Evolutionary conservation across 2,888 invertebrate genomes (phyloP).

Genomic region (Luperina testacea): DNA sequence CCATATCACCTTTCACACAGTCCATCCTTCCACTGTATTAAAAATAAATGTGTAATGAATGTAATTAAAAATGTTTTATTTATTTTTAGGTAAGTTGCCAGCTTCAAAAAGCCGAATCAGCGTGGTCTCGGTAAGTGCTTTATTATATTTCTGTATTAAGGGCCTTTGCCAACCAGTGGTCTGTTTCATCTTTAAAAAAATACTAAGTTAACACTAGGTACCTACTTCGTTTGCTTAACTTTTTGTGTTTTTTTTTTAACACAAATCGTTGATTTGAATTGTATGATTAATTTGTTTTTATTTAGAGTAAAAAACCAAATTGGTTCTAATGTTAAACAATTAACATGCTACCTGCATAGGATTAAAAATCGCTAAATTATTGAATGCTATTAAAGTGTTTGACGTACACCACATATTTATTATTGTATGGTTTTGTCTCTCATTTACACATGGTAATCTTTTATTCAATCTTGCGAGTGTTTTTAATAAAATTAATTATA

Average conservation of each 20-base stretch:
- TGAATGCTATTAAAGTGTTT: no score
- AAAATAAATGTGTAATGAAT: neutral
- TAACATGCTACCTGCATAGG: neutral
- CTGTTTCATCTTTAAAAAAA: neutral
- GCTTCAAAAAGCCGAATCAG: neutral
- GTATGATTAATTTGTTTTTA: neutral
- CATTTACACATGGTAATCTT: neutral
- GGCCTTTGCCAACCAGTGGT: neutral
- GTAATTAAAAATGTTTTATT: neutral
- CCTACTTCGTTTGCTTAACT: no score
- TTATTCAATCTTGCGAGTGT: neutral
- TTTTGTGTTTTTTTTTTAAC: neutral
- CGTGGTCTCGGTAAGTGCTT: constrained; percentile 35
- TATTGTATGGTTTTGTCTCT: neutral
- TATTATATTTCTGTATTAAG: neutral
- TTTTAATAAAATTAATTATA: neutral
- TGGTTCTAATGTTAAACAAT: neutral
- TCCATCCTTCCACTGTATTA: neutral
- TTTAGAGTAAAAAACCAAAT: no score
- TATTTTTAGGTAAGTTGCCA: constrained; percentile 42
- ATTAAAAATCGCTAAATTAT: neutral
- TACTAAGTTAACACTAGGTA: neutral
- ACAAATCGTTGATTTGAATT: no score
- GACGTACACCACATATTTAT: neutral
- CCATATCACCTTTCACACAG: neutral